Percentiles rank a stretch among this genome's conserved stretches.
Conservation (phyloP, 2,113 vertebrate genomes). For the Cromileptes altivelis region DNA sequence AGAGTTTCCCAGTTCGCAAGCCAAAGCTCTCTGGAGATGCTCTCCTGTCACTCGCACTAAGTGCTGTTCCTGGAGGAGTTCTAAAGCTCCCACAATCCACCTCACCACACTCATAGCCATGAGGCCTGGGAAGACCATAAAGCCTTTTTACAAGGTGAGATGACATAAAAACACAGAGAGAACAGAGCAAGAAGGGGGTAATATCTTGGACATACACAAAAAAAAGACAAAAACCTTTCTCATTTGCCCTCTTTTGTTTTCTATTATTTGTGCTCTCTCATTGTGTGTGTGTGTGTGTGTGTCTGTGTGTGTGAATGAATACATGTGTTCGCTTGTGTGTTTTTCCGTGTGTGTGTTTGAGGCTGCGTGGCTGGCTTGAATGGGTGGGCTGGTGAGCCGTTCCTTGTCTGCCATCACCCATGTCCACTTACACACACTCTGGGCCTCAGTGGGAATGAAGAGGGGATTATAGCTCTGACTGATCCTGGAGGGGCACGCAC, state of each 20-base stretch:
- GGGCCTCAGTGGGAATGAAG: constrained; percentile 79
- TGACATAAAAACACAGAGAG: constrained; percentile 76
- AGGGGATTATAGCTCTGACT: constrained; percentile 82
- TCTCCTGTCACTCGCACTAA: constrained; percentile 70
- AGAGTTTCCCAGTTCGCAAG: constrained; percentile 58
- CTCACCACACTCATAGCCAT: constrained; percentile 50
- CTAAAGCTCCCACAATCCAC: constrained; percentile 69
- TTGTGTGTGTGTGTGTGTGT: constrained; percentile 1
- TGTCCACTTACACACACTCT: constrained; percentile 79
- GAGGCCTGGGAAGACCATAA: constrained; percentile 79
- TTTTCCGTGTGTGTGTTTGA: constrained; percentile 41
- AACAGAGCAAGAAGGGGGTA: constrained; percentile 58
- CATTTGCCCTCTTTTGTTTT: constrained; percentile 33
- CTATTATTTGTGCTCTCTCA: constrained; percentile 10
- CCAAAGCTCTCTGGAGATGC: constrained; percentile 68
- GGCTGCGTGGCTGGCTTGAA: constrained; percentile 33
- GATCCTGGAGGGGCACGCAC: constrained; percentile 81
- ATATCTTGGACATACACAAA: neutral
- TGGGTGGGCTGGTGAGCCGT: constrained; percentile 66
- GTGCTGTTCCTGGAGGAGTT: constrained; percentile 66
- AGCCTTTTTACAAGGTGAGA: constrained; percentile 84
- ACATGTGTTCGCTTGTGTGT: constrained; percentile 11
- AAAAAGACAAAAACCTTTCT: constrained; percentile 33
- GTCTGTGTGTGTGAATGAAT: constrained; percentile 1
- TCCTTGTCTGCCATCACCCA: constrained; percentile 82